A percentile compares a stretch with the other conserved stretches of the same genome.
These are phyloP conservation scores for Prunella strophiata DNA, from an alignment of 2,797 vertebrate species.

Conservation along the genomic window DNA sequence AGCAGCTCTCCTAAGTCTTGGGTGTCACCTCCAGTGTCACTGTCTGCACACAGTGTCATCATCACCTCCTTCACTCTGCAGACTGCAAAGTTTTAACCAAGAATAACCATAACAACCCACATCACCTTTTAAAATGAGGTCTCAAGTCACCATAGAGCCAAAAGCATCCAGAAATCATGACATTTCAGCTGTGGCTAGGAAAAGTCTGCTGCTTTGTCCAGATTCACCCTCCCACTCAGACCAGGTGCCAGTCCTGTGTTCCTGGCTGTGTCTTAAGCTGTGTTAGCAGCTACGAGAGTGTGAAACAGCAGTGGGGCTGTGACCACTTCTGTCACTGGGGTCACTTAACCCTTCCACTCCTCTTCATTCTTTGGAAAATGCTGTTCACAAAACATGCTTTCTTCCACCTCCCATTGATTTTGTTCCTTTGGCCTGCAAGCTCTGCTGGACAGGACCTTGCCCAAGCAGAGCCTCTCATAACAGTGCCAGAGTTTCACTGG, in stretches of 20 bases:
- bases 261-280: background rate
- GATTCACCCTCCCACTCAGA: background rate
- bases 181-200: background rate
- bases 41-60: background rate
- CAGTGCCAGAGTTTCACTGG: background rate
- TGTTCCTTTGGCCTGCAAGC: background rate
- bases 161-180: background rate
- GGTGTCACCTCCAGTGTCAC: background rate
- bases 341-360: background rate
- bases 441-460: background rate
- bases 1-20: background rate
- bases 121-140: background rate
- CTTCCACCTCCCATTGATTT: background rate
- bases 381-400: background rate
- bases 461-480: rapidly evolving
- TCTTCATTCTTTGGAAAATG: background rate
- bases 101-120: background rate
- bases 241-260: background rate
- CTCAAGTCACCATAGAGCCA: background rate
- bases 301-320: background rate
- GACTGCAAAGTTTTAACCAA: background rate
- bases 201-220: background rate
- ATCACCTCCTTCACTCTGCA: background rate
- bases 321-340: background rate
- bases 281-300: background rate